Conservation (phyloP, 2,888 invertebrate species). For the Hirtodrosophila alboralis region DNA sequence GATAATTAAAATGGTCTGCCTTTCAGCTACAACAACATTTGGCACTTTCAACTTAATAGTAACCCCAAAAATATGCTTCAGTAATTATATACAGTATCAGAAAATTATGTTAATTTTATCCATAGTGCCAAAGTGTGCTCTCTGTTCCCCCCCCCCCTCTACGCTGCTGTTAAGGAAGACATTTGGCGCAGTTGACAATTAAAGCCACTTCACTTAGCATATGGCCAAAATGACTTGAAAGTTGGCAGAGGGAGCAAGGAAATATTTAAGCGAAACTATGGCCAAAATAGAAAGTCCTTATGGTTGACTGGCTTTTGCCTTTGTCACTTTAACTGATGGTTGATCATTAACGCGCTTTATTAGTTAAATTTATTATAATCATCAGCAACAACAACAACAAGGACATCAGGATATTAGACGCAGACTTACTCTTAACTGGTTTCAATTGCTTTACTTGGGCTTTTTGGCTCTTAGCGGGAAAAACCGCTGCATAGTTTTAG, state of each 20-base stretch:
- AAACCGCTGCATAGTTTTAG: slow-evolving; percentile 61
- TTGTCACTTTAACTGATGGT: slow-evolving; percentile 71
- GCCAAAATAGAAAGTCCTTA: slow-evolving; percentile 39
- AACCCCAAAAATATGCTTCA: no score
- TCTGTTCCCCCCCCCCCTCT: background rate
- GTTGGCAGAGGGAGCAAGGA: background rate
- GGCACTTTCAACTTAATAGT: no score
- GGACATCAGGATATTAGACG: slow-evolving; percentile 7
- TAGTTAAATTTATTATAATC: slow-evolving; percentile 77
- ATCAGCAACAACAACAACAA: slow-evolving; percentile 22
- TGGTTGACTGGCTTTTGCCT: slow-evolving; percentile 40
- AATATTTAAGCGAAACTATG: slow-evolving; percentile 6
- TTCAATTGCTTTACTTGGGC: background rate
- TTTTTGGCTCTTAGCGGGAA: background rate
- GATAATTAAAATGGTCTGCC: no score
- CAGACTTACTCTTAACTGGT: slow-evolving; percentile 26
- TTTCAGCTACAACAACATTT: no score
- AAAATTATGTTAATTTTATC: no score
- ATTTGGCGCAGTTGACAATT: slow-evolving; percentile 51
- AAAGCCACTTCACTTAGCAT: slow-evolving; percentile 46
- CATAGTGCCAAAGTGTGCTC: no score
- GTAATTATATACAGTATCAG: no score
- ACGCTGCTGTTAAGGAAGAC: slow-evolving; percentile 8
- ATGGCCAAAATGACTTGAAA: slow-evolving; percentile 33
- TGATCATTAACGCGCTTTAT: slow-evolving; percentile 77